These are phyloP conservation scores for Acanthornis magna DNA, from an alignment of 2,797 vertebrate species.

Conservation along the genomic window DNA sequence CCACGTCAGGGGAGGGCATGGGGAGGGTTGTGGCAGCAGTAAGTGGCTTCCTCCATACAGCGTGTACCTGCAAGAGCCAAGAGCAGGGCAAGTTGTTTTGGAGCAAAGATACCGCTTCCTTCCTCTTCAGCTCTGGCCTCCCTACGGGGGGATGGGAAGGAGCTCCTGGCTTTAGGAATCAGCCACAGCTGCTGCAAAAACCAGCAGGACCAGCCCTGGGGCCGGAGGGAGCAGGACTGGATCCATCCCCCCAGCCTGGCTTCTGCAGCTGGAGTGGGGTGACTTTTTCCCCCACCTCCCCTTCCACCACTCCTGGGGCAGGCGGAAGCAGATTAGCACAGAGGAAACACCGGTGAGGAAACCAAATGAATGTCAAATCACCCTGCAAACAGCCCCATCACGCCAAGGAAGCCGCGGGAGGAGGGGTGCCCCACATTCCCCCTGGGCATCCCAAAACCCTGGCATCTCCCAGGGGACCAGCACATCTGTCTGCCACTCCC, in stretches of 20 bases:
- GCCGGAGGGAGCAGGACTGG: background rate
- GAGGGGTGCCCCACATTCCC: background rate
- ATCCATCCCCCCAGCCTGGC: background rate
- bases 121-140: background rate
- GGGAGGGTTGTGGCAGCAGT: background rate
- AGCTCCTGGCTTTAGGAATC: background rate
- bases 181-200: background rate
- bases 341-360: background rate
- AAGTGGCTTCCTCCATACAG: background rate
- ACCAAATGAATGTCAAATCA: background rate
- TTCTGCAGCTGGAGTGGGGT: background rate
- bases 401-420: rapidly evolving
- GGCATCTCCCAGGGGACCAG: background rate
- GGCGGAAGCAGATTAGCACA: background rate
- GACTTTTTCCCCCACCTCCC: background rate
- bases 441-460: background rate
- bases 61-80: background rate
- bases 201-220: background rate
- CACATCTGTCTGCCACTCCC: background rate
- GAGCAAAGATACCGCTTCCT: background rate
- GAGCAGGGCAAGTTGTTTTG: background rate
- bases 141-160: rapidly evolving
- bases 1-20: background rate
- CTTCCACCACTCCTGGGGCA: rapidly evolving
- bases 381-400: rapidly evolving